Evolutionary conservation across 1,140 invertebrate species (phyloP).

Genomic region (Mya arenaria): DNA sequence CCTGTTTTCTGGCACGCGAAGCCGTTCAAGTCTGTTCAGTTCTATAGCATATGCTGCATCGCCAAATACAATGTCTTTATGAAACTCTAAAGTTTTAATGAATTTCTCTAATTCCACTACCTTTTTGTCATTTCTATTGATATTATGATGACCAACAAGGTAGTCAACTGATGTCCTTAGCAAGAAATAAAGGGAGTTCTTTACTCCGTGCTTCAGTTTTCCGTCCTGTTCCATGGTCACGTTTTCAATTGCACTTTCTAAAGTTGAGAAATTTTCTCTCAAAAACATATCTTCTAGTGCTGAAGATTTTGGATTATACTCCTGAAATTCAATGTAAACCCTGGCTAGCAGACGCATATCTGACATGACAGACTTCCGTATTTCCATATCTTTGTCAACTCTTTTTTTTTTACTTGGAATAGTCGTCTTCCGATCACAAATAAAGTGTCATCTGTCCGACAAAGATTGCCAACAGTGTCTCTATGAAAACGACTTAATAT

Average conservation of each 20-base stretch:
- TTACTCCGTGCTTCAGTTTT: not conserved
- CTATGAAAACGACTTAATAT: constrained; percentile 9
- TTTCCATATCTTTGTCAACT: constrained; percentile 14
- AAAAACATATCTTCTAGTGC: constrained; percentile 13
- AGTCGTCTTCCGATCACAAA: not conserved
- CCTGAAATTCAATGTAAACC: not conserved
- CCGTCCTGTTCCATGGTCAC: not conserved
- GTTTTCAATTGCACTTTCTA: constrained; percentile 21
- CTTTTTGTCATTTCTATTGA: not conserved
- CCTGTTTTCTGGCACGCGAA: constrained; percentile 7
- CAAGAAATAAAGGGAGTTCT: constrained; percentile 3
- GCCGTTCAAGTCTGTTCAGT: not conserved
- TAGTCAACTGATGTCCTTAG: not conserved
- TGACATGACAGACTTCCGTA: constrained; percentile 1
- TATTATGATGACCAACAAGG: not conserved
- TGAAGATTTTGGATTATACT: not conserved
- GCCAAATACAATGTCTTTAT: not conserved
- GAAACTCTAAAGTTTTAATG: not conserved
- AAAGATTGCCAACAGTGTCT: not conserved
- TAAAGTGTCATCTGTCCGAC: not conserved
- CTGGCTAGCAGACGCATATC: constrained; percentile 2
- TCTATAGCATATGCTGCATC: constrained; percentile 22
- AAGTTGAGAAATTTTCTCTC: not conserved
- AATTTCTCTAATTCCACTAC: not conserved
- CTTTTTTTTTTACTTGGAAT: not conserved